Evolutionary conservation across 1,140 invertebrate genomes (phyloP).

Genomic region (Batillaria attramentaria): DNA sequence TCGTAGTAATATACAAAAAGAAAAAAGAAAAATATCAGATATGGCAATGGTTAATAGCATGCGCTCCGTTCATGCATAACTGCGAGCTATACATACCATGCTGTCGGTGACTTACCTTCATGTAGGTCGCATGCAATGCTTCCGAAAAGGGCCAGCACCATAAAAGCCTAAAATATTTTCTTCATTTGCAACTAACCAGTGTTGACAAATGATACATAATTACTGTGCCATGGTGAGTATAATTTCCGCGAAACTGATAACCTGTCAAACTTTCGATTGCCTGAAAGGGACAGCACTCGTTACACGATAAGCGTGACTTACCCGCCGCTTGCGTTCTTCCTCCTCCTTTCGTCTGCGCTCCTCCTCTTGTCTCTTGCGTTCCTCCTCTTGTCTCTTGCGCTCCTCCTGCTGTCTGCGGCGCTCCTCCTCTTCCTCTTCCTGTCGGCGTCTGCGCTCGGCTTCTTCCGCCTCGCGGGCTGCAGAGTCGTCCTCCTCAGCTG

Average conservation of each 20-base stretch:
- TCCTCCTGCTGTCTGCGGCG: conserved; percentile 36
- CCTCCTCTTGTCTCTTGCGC: conserved; percentile 26
- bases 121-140: too few relatives aligned
- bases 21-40: neutral
- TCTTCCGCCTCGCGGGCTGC: conserved; percentile 33
- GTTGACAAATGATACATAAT: neutral
- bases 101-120: too few relatives aligned
- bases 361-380: conserved; percentile 30
- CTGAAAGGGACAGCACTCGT: too few relatives aligned
- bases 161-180: neutral
- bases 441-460: conserved; percentile 30
- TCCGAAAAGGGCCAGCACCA: neutral
- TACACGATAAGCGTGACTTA: too few relatives aligned
- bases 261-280: too few relatives aligned
- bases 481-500: conserved; percentile 34
- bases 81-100: too few relatives aligned
- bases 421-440: conserved; percentile 33
- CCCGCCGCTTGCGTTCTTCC: conserved; percentile 14
- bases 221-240: too few relatives aligned
- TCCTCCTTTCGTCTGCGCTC: conserved; percentile 33
- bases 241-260: too few relatives aligned
- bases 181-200: neutral
- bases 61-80: too few relatives aligned
- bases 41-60: too few relatives aligned
- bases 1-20: neutral